Percentiles rank a stretch among this genome's conserved stretches.
phyloP scores from a whole-genome alignment of 2,113 vertebrate genomes.

The Varanus komodoensis region DNA sequence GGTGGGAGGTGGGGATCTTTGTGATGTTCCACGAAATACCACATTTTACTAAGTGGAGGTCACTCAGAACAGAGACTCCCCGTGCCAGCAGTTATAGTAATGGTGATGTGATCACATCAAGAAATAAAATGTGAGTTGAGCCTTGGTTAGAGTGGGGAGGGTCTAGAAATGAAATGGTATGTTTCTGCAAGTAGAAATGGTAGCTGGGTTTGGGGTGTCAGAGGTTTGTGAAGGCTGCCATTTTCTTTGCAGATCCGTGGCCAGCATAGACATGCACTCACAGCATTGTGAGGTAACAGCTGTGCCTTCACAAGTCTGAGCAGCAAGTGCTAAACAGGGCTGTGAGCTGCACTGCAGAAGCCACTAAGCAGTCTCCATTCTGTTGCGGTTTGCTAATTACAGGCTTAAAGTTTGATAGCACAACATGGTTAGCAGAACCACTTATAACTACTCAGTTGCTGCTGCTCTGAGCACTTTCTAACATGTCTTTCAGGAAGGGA shows the following conservation, averaged over 20 bases:
- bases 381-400: not conserved
- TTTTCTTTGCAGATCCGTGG: not conserved
- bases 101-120: not conserved
- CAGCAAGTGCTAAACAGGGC: not conserved
- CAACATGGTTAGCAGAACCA: not conserved
- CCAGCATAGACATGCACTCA: not conserved
- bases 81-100: not conserved
- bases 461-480: not conserved
- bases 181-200: not conserved
- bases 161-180: not conserved
- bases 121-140: not conserved
- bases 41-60: not conserved
- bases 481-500: not conserved
- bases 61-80: not conserved
- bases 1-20: too few relatives aligned
- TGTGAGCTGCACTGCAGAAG: not conserved
- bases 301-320: not conserved
- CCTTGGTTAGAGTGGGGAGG: not conserved
- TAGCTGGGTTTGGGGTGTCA: too few relatives aligned
- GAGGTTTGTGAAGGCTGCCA: not conserved
- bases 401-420: not conserved
- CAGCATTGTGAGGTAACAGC: not conserved
- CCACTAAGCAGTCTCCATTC: not conserved
- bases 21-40: not conserved
- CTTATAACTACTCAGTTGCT: not conserved